These are phyloP conservation scores for Nomada fucata DNA, from an alignment of 2,888 invertebrate species.

Conservation along the genomic window DNA sequence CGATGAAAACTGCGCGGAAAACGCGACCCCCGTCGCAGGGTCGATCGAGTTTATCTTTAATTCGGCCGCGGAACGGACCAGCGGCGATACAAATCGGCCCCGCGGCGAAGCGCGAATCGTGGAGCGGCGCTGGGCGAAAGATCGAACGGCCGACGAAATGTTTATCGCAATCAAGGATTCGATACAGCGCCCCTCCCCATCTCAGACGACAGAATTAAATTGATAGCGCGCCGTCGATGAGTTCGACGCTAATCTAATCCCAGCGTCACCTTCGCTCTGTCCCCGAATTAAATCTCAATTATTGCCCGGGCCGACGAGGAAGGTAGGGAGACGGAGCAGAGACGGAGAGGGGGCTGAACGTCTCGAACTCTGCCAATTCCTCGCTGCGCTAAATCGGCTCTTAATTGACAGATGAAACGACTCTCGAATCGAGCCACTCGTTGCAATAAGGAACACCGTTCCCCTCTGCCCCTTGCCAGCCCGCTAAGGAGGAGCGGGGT, in stretches of 20 bases:
- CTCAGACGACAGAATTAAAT: constrained; percentile 32
- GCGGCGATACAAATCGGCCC: background rate
- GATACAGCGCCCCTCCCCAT: background rate
- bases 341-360: constrained; percentile 6
- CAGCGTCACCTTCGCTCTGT: constrained; percentile 49
- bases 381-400: constrained; percentile 54
- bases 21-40: background rate
- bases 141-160: background rate
- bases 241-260: constrained; percentile 41
- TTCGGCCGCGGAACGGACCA: background rate
- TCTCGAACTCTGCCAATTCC: constrained; percentile 57
- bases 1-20: background rate
- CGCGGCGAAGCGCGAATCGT: background rate
- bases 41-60: constrained; percentile 14
- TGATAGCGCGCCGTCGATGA: constrained; percentile 40
- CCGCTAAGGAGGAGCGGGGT: no score
- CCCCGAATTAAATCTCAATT: constrained; percentile 58
- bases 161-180: constrained; percentile 17
- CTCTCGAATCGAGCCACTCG: constrained; percentile 36
- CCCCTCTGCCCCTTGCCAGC: background rate
- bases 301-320: constrained; percentile 25
- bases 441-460: constrained; percentile 49
- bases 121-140: background rate
- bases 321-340: background rate
- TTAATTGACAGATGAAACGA: constrained; percentile 64